These are phyloP conservation scores for Dermatemys mawii DNA, from an alignment of 2,113 vertebrate genomes.

Conservation along the genomic window DNA sequence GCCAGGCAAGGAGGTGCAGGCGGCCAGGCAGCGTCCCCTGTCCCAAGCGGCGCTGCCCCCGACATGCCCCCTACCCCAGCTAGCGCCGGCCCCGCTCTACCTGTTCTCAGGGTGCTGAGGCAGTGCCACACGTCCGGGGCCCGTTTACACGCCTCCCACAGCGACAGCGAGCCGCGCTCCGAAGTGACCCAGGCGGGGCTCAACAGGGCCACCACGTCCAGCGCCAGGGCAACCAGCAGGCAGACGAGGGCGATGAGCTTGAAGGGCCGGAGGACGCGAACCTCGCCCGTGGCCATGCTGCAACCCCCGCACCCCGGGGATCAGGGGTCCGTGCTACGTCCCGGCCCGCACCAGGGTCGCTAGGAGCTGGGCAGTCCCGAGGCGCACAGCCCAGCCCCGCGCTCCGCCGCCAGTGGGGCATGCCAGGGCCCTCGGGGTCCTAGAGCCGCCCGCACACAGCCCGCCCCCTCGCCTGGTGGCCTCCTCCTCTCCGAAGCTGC, in stretches of 20 bases:
- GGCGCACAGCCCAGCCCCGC: too few relatives aligned
- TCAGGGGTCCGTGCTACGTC: not conserved
- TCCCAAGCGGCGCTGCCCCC: too few relatives aligned
- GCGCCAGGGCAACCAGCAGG: slow-evolving; percentile 80
- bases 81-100: slow-evolving; percentile 55
- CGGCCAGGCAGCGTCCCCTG: too few relatives aligned
- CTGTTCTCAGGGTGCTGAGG: slow-evolving; percentile 79
- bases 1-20: too few relatives aligned
- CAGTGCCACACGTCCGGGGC: slow-evolving; percentile 76
- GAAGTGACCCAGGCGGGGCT: slow-evolving; percentile 88
- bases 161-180: slow-evolving; percentile 81
- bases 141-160: slow-evolving; percentile 83
- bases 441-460: not conserved
- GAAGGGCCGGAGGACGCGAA: slow-evolving; percentile 80
- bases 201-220: slow-evolving; percentile 82
- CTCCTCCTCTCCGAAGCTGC: too few relatives aligned
- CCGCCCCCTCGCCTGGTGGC: not conserved
- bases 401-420: not conserved
- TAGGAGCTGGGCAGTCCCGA: not conserved
- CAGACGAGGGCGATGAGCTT: slow-evolving; percentile 84
- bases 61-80: too few relatives aligned
- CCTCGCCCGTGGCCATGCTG: slow-evolving; percentile 79
- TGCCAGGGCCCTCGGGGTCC: not conserved
- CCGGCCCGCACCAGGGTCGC: not conserved
- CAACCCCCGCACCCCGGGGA: not conserved